These are phyloP conservation scores for Morone chrysops DNA, from an alignment of 2,113 vertebrate genomes.

Conservation along the genomic window DNA sequence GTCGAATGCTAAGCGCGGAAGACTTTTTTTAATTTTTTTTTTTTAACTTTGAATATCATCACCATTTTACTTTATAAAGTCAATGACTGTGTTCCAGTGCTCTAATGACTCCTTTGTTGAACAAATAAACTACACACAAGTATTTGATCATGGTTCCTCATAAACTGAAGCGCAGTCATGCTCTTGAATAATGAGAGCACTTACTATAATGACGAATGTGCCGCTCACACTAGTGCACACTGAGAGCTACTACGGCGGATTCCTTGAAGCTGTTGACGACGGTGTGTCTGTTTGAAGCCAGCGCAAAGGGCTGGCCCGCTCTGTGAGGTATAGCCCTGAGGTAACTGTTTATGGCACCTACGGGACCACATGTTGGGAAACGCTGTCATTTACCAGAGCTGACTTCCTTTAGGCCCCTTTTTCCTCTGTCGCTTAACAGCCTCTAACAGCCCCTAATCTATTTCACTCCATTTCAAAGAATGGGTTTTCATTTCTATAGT, in stretches of 20 bases:
- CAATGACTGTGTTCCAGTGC: background rate
- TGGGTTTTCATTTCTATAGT: background rate
- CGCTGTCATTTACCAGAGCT: constrained; percentile 55
- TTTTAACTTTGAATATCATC: background rate
- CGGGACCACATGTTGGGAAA: constrained; percentile 63
- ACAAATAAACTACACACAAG: constrained; percentile 36
- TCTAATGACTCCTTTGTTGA: constrained; percentile 19
- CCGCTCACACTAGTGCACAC: constrained; percentile 36
- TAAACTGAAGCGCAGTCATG: constrained; percentile 21
- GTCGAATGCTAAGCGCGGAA: background rate
- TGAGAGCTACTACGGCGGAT: constrained; percentile 28
- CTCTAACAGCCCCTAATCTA: constrained; percentile 13
- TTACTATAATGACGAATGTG: constrained; percentile 53
- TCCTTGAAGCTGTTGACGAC: constrained; percentile 45
- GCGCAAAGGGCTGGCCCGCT: constrained; percentile 43
- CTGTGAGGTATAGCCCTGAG: constrained; percentile 56
- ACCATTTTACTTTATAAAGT: background rate
- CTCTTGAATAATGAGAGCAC: constrained; percentile 59
- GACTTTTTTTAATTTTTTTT: background rate
- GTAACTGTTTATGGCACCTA: constrained; percentile 60
- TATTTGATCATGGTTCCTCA: constrained; percentile 30
- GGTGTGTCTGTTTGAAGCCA: constrained; percentile 64
- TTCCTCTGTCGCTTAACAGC: constrained; percentile 30
- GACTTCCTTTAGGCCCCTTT: constrained; percentile 43
- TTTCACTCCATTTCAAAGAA: constrained; percentile 4